Base-by-base conservation (phyloP, 2,113 vertebrate genomes). In the Odobenus rosmarus region DNA sequence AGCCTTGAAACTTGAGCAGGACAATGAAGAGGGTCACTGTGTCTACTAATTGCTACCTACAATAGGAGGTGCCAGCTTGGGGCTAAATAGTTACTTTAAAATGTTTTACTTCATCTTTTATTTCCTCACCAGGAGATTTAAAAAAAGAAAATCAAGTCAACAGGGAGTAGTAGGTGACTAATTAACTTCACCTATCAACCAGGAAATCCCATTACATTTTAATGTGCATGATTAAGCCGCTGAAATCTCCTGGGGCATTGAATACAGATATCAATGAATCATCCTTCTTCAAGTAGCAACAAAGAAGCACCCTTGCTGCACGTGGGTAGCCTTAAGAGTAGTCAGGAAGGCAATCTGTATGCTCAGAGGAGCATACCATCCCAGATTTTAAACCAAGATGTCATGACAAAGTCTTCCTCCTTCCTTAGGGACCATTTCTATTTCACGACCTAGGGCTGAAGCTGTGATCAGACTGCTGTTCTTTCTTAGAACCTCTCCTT, bases 121-220 rank as follows among this genome's bases (percentile, higher is more conserved):
- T 89, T 57, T 84, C 84, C 36, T 95, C 21, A 71, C 21, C 26
- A 88, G 59, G 69, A 91, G 82, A 57, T 72, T 72, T 90, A 74
- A 67, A 69, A 71, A 49, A 77, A 90, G 57, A 93, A 96, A 42
- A 61, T 81, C 36, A 93, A 88, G 28, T 81, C 26, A 77, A 85
- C 16, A 31, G 57, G 90, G 61, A 74, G 36, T 89, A 91, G 69
- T 55, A 88, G 69, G 42, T 96, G 36, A 97, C 72, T 93, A 95
- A 97, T 64, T 92, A 92, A 51, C 59, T 74, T 96, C 53, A 94
- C 46, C 77, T 85, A 92, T 92, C 82, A 97, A 93, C 24, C 67
- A 93, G 81, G 19, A 97, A 96, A 96, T 51, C 36, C 46, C 49
- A 93, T 95, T 94, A 88, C 90, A 85, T 62, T 95, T 97, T 90